Evolutionary conservation across 30 jellyfish, hydroid and myxozoan genomes (phyloP).

Genomic region (Cassiopea xamachana): DNA sequence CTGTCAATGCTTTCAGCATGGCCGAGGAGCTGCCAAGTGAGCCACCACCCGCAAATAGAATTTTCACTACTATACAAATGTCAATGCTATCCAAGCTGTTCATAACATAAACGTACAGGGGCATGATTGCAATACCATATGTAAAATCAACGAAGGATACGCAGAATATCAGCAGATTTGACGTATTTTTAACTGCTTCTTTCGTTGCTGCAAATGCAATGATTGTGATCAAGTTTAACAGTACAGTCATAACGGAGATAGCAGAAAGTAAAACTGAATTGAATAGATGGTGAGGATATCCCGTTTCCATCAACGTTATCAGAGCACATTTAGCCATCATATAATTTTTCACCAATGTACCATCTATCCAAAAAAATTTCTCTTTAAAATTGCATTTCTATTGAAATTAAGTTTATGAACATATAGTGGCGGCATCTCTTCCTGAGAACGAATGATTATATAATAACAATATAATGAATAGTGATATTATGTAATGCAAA

Average conservation of each 20-base stretch:
- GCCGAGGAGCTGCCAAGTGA: not conserved
- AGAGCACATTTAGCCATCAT: not conserved
- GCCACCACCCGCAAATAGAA: not conserved
- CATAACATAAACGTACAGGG: not conserved
- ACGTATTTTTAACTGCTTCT: constrained; percentile 10
- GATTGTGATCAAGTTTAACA: not conserved
- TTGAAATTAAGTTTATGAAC: too few species aligned
- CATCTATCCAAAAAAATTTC: too few species aligned
- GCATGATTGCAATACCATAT: not conserved
- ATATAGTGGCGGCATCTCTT: too few species aligned
- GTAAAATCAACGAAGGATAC: constrained; percentile 1
- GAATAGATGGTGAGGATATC: not conserved
- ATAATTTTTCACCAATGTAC: too few species aligned
- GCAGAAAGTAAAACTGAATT: not conserved
- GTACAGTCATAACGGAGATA: not conserved
- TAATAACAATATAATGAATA: too few species aligned
- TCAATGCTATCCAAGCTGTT: too few species aligned
- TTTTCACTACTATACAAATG: not conserved
- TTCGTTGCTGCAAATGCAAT: constrained; percentile 10
- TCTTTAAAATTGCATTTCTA: too few species aligned
- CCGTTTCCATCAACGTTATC: not conserved
- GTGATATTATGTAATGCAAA: too few species aligned
- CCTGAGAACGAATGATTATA: too few species aligned
- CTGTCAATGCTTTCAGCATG: not conserved
- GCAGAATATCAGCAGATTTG: constrained; percentile 5